Percentiles rank a stretch among this genome's conserved stretches.
These are phyloP conservation scores for Listronotus oregonensis DNA, from an alignment of 1,140 invertebrate species.

Conservation along the genomic window DNA sequence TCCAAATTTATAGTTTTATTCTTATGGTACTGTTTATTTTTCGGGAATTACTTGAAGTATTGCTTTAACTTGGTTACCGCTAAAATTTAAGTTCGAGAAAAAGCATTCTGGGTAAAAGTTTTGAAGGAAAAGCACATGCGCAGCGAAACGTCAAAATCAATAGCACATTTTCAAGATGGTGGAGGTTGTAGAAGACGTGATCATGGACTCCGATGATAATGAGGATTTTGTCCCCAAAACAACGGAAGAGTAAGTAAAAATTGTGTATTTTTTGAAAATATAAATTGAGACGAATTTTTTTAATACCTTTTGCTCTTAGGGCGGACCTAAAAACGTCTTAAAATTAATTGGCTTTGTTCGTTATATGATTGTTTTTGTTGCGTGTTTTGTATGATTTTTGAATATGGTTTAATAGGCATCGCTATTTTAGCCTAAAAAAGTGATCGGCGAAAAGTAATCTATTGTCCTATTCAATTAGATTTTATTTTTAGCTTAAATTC, in stretches of 20 bases:
- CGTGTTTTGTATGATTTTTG: neutral
- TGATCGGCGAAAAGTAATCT: too few species aligned
- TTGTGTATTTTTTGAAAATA: neutral
- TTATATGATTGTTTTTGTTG: conserved; percentile 3
- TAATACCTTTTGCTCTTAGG: neutral
- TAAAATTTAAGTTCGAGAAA: neutral
- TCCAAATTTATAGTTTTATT: too few species aligned
- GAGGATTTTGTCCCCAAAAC: conserved; percentile 51
- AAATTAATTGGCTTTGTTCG: neutral
- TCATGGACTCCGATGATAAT: conserved; percentile 50
- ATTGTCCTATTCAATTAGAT: too few species aligned
- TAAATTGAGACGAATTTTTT: neutral
- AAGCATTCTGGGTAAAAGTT: too few species aligned
- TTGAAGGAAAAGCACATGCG: conserved; percentile 6
- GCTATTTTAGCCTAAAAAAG: too few species aligned
- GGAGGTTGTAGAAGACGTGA: conserved; percentile 48
- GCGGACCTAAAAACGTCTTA: neutral
- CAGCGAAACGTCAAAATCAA: conserved; percentile 19
- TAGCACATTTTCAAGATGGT: conserved; percentile 47
- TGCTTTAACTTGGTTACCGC: neutral
- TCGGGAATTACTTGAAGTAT: too few species aligned
- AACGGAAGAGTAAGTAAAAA: conserved; percentile 50
- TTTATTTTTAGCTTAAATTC: too few species aligned
- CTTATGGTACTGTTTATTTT: too few species aligned
- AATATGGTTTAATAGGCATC: too few species aligned